phyloP scores from a whole-genome alignment of 2,888 invertebrate genomes.

The Torymus auratus region DNA sequence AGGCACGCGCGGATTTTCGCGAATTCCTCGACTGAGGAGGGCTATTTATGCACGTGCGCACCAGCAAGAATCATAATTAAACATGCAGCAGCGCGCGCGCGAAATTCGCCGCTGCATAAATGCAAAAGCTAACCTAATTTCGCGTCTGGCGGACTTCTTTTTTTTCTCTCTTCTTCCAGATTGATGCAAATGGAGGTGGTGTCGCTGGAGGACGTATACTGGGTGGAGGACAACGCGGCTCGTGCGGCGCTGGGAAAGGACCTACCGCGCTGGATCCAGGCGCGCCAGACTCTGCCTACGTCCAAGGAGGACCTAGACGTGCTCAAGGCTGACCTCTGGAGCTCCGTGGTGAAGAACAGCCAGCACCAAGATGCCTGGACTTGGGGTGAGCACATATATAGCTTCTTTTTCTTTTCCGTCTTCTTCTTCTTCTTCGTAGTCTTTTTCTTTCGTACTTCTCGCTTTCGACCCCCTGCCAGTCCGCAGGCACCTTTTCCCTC shows the following conservation, averaged over 20 bases:
- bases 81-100: background rate
- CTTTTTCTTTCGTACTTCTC: too few relatives aligned
- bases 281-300: conserved; percentile 88
- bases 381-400: conserved; percentile 80
- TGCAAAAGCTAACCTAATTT: background rate
- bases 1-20: background rate
- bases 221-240: conserved; percentile 90
- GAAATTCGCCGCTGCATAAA: conserved; percentile 3
- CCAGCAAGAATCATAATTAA: conserved; percentile 7
- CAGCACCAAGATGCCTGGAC: conserved; percentile 94
- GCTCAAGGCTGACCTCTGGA: conserved; percentile 90
- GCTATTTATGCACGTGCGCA: background rate
- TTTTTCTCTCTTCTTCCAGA: conserved; percentile 74
- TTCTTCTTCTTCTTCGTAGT: background rate
- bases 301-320: conserved; percentile 88
- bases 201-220: conserved; percentile 93
- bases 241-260: conserved; percentile 88
- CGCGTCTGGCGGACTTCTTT: background rate
- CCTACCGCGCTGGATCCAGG: conserved; percentile 87
- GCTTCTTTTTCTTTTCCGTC: background rate
- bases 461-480: too few relatives aligned
- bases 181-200: conserved; percentile 88
- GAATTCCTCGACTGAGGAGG: background rate
- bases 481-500: too few relatives aligned
- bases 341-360: conserved; percentile 89